Evolutionary conservation across 2,888 invertebrate species (phyloP), one percentile per base, ranked within the genome.

Genomic region (Lordiphosa fenestrarum): DNA sequence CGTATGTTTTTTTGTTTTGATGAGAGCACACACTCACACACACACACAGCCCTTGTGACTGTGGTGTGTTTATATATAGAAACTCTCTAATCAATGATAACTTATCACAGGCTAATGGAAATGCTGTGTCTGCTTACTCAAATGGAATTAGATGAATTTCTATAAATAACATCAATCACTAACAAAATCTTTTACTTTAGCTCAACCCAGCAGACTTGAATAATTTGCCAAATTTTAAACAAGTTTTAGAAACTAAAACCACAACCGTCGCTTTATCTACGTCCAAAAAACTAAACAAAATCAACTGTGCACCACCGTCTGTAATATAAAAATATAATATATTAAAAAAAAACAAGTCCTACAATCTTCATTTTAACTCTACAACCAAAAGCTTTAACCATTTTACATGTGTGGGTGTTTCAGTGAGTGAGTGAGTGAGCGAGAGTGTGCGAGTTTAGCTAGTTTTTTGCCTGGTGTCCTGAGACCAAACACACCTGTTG

Each of bases 401-500:
- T 10, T 21, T 38, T 10, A 37, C 19, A 46, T 52, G 48, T 39
- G 58, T 12, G 33, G 48, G 54, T 47, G 23, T 47, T 25, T n/a
- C 23, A 33, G 60, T 40, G 52, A 19, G 49, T 44, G 71, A 37
- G 40, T 12, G 42, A 41, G 40, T 25, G 53, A 21, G 51, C 30
- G 49, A 54, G 44, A 15, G 46, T 15, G 40, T n/a, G 35, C 19
- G 40, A 23, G 53, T 23, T 9, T 30, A 13, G 49, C 12, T 46
- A 30, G 13, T 38, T 7, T 35, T 47, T 40, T 57, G 36, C 35
- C 25, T 56, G 36, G 50, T 53, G 40, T 46, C 51, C 57, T 72
- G 76, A 58, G 76, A 83, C 66, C 54, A 56, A 55, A 44, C 66
- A 62, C 77, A 83, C 83, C 80, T 78, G 77, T 77, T 78, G 83